Conservation (phyloP, 2,888 invertebrate genomes). For the Mythimna lalbum region DNA sequence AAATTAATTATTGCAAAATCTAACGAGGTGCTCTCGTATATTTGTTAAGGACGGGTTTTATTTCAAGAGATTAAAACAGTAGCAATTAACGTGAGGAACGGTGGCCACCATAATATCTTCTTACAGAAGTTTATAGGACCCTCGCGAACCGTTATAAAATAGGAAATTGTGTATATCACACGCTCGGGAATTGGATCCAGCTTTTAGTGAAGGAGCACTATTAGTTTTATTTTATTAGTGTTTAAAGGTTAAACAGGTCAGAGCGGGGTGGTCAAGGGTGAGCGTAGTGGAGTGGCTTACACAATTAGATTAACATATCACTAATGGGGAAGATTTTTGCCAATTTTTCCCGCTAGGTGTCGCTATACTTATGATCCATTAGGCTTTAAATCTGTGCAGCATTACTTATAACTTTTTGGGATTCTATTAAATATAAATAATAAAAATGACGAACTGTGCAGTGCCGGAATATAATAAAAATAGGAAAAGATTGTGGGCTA, state of each 20-base stretch:
- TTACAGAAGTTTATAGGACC: constrained; percentile 60
- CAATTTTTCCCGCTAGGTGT: too few species aligned
- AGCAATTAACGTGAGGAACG: constrained; percentile 64
- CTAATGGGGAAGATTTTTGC: too few species aligned
- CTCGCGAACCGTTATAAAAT: constrained; percentile 57
- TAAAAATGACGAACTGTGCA: too few species aligned
- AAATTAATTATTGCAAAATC: constrained; percentile 51
- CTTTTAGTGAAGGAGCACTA: constrained; percentile 52
- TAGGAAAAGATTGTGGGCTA: too few species aligned
- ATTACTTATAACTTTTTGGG: too few species aligned
- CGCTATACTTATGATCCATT: too few species aligned
- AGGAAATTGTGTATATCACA: constrained; percentile 56
- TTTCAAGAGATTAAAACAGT: constrained; percentile 71
- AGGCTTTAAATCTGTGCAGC: too few species aligned
- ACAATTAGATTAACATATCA: too few species aligned
- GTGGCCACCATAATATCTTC: constrained; percentile 55
- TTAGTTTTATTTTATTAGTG: constrained; percentile 45
- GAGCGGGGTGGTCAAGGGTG: neutral
- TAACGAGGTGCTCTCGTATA: constrained; percentile 60
- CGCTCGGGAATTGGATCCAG: constrained; percentile 54
- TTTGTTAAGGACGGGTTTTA: constrained; percentile 73
- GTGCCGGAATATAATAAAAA: too few species aligned
- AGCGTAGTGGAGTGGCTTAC: too few species aligned
- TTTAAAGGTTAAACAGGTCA: constrained; percentile 30
- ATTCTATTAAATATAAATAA: too few species aligned